Conservation (phyloP, 2,797 vertebrate species). For the Micromesistius poutassou region DNA sequence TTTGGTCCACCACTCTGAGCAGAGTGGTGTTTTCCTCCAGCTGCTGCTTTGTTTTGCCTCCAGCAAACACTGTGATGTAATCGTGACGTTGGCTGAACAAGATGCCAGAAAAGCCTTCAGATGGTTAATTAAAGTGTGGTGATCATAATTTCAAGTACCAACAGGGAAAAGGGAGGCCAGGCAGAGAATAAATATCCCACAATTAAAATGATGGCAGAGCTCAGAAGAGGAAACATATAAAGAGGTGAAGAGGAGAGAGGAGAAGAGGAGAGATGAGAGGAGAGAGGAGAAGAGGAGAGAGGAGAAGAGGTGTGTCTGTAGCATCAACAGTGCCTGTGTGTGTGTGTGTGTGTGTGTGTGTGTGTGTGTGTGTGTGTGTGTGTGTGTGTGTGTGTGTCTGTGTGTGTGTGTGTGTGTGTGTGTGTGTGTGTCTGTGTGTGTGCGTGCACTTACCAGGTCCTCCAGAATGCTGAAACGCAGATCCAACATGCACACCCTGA, state of each 20-base stretch:
- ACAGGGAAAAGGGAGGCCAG: not conserved
- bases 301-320: not conserved
- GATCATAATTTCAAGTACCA: not conserved
- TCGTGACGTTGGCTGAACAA: not conserved
- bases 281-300: not conserved
- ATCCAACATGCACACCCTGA: conserved; percentile 86
- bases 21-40: not conserved
- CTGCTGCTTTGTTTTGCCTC: not conserved
- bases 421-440: no score
- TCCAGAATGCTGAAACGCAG: conserved; percentile 81
- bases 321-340: not conserved
- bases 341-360: no score
- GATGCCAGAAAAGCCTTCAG: not conserved
- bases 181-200: not conserved
- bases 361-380: no score
- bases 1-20: not conserved
- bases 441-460: conserved; percentile 76
- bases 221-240: not conserved
- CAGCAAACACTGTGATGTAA: not conserved
- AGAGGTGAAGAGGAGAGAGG: not conserved
- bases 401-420: no score
- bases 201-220: not conserved
- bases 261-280: not conserved
- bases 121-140: not conserved
- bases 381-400: no score